Base-by-base conservation (phyloP, 2,888 invertebrate genomes). In the Drosophila mimetica region DNA sequence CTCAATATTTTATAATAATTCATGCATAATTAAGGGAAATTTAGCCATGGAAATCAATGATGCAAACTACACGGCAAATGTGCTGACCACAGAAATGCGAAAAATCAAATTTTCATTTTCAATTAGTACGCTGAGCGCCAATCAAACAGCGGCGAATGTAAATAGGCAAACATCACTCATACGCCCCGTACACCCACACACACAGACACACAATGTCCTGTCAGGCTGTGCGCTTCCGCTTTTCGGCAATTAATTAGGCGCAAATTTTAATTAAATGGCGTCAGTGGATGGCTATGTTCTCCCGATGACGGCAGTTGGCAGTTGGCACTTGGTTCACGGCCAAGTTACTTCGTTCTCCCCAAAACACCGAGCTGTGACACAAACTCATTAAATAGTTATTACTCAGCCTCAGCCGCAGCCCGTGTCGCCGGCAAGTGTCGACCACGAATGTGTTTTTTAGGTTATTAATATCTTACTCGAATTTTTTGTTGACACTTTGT, bases 331-430 rank as follows among this genome's bases (percentile, higher is more conserved):
- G 36, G 36, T 58, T 51, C 37, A 42, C 57, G 71, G 86, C 69
- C 84, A 74, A 77, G 84, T 75, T 69, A 75, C 44, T 80, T 71
- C 75, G 39, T 30, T 75, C 75, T 36, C 55, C 51, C 37, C 69
- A 75, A 69, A 25, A 30, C 63, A 20, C 36, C 60, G 71, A 44
- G 72, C 73, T 61, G 39, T 54, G 61, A 50, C 74, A 66, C 79
- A 79, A 83, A 75, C 77, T 79, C 85, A 86, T 87, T 85, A 87
- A 84, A 83, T 79, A 86, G 82, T 82, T 82, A 83, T 83, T 87
- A 82, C 75, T 79, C 42, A 65, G 63, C 51, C 75, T 79, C 42
- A 65, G 63, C 51, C 75, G 77, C 42, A 65, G 63, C 41, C 73
- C 75, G 61, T 65, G 39, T 51, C 13, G 8, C 75, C 59, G 74